phyloP scores from a whole-genome alignment of 2,888 invertebrate genomes.

The Xiphydria camelus region DNA sequence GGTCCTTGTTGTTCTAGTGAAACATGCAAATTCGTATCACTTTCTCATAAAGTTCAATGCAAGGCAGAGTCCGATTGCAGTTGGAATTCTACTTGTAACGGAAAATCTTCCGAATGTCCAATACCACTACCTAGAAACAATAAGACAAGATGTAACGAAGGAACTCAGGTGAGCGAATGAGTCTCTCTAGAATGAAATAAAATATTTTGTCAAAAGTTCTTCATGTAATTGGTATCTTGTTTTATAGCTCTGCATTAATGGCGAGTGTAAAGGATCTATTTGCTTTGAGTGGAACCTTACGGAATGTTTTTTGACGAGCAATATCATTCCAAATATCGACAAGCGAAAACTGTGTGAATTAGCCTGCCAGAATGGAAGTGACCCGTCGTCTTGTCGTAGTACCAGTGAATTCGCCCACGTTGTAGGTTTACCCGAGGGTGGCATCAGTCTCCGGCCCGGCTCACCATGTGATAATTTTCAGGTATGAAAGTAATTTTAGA shows the following conservation, averaged over 20 bases:
- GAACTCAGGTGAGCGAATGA: constrained; percentile 67
- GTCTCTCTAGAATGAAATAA: too few relatives aligned
- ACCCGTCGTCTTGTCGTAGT: constrained; percentile 75
- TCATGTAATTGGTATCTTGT: too few relatives aligned
- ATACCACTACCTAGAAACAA: constrained; percentile 78
- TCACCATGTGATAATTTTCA: constrained; percentile 99
- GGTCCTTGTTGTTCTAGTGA: constrained; percentile 92
- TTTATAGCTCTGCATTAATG: constrained; percentile 77
- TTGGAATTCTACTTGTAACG: constrained; percentile 84
- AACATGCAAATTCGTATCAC: constrained; percentile 76
- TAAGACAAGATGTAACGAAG: constrained; percentile 94
- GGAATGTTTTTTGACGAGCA: constrained; percentile 91
- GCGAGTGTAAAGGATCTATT: constrained; percentile 93
- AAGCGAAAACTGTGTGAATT: constrained; percentile 91
- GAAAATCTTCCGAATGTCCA: constrained; percentile 86
- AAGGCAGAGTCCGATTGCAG: constrained; percentile 89
- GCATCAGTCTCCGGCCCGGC: constrained; percentile 88
- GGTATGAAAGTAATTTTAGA: constrained; percentile 62
- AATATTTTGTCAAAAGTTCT: too few relatives aligned
- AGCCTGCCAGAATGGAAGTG: constrained; percentile 89
- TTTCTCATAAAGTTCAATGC: constrained; percentile 70
- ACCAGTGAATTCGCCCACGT: constrained; percentile 82
- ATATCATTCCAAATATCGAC: constrained; percentile 74
- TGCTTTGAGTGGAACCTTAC: constrained; percentile 93
- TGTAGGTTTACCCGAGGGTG: constrained; percentile 75